Conservation (phyloP, 2,797 vertebrate genomes). For the Kryptopterus vitreolus region DNA sequence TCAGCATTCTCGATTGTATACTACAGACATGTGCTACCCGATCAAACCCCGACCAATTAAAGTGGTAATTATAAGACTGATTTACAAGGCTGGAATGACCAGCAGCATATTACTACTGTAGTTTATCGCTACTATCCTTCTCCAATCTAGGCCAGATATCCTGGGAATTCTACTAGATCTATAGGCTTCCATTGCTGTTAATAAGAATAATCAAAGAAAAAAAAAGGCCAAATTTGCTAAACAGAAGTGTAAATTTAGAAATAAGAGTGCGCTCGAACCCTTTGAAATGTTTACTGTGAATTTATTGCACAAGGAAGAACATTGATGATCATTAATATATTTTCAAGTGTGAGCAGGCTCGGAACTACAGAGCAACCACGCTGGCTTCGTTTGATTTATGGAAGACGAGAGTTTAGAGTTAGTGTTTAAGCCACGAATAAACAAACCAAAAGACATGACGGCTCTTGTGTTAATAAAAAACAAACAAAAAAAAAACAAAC, state of each 20-base stretch:
- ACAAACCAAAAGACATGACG: neutral
- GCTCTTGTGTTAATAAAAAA: neutral
- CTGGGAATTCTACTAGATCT: slow-evolving; percentile 55
- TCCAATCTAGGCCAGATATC: slow-evolving; percentile 60
- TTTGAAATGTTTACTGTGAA: neutral
- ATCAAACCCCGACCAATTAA: slow-evolving; percentile 11
- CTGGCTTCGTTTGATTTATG: neutral
- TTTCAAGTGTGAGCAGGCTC: slow-evolving; percentile 16
- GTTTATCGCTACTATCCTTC: slow-evolving; percentile 47
- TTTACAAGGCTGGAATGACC: slow-evolving; percentile 41
- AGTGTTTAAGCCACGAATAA: neutral
- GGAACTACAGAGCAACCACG: slow-evolving; percentile 1
- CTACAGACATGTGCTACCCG: neutral
- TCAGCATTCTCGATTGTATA: slow-evolving; percentile 4
- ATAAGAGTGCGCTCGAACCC: neutral
- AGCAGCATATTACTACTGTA: slow-evolving; percentile 29
- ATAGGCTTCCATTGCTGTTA: slow-evolving; percentile 42
- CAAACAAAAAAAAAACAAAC: too few relatives aligned
- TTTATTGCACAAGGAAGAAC: slow-evolving; percentile 26
- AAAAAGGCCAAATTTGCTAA: neutral
- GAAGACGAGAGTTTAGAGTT: neutral
- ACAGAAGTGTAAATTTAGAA: slow-evolving; percentile 14
- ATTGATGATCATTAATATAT: slow-evolving; percentile 5
- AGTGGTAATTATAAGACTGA: slow-evolving; percentile 31
- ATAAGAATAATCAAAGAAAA: slow-evolving; percentile 33